These are phyloP conservation scores for Poecilus cupreus DNA, from an alignment of 2,888 invertebrate species.

Conservation along the genomic window DNA sequence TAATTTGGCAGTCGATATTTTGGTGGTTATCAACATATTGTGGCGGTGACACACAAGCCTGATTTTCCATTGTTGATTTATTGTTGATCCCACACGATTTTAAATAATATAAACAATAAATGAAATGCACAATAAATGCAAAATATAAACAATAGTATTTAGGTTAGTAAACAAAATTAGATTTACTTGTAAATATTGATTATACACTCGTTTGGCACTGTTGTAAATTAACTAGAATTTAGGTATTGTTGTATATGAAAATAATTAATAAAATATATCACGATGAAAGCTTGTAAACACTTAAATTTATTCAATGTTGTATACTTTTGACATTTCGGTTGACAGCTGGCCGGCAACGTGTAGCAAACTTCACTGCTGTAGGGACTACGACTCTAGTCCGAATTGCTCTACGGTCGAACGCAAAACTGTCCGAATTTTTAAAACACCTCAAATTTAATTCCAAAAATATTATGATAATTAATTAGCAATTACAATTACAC, in stretches of 20 bases:
- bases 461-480: not conserved
- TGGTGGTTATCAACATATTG: constrained; percentile 9
- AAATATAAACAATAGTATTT: constrained; percentile 26
- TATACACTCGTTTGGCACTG: constrained; percentile 23
- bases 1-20: constrained; percentile 43
- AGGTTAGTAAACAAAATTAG: constrained; percentile 42
- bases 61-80: constrained; percentile 19
- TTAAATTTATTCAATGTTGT: constrained; percentile 41
- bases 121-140: constrained; percentile 40
- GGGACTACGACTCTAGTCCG: not conserved
- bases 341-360: constrained; percentile 50
- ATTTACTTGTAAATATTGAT: constrained; percentile 27
- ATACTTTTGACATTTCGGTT: constrained; percentile 53
- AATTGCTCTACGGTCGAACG: not conserved
- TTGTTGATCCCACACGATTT: not conserved
- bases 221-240: constrained; percentile 16
- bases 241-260: not conserved
- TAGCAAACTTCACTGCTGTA: constrained; percentile 6
- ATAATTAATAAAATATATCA: not conserved
- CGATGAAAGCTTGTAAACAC: constrained; percentile 38
- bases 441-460: not conserved
- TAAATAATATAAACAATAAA: constrained; percentile 7
- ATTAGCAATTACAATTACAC: not conserved
- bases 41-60: not conserved
- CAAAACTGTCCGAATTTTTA: constrained; percentile 3